Conservation (phyloP, 2,888 invertebrate species). For the Epistrophe grossulariae region DNA sequence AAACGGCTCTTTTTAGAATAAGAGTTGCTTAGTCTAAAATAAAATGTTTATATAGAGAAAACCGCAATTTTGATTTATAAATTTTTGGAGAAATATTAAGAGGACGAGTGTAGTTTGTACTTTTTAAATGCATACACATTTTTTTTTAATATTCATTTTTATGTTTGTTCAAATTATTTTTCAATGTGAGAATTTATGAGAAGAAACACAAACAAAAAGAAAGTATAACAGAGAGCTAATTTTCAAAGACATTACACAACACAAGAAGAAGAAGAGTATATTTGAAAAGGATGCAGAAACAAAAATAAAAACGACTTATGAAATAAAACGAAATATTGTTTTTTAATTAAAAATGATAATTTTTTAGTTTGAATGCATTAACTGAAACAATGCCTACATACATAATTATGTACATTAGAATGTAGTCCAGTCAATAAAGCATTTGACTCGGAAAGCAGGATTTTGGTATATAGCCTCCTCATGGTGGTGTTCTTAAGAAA, state of each 20-base stretch:
- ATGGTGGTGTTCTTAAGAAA: too few relatives aligned
- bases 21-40: slow-evolving; percentile 69
- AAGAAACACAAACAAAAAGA: slow-evolving; percentile 3
- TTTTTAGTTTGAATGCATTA: too few relatives aligned
- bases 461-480: too few relatives aligned
- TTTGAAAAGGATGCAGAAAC: slow-evolving; percentile 59
- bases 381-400: too few relatives aligned
- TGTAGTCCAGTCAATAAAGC: too few relatives aligned
- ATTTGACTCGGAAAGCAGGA: too few relatives aligned
- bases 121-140: slow-evolving; percentile 58
- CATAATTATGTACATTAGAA: too few relatives aligned
- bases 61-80: slow-evolving; percentile 51
- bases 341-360: neutral
- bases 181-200: slow-evolving; percentile 41
- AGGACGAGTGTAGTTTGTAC: slow-evolving; percentile 62
- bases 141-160: slow-evolving; percentile 22
- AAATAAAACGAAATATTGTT: slow-evolving; percentile 48
- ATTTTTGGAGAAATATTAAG: slow-evolving; percentile 38
- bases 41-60: slow-evolving; percentile 67
- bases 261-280: slow-evolving; percentile 59
- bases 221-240: slow-evolving; percentile 48
- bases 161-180: slow-evolving; percentile 29
- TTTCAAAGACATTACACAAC: slow-evolving; percentile 63
- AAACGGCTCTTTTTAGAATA: slow-evolving; percentile 58
- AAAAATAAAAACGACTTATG: slow-evolving; percentile 64